Base-by-base conservation (phyloP, 2,888 invertebrate genomes). In the Hyppa rectilinea region DNA sequence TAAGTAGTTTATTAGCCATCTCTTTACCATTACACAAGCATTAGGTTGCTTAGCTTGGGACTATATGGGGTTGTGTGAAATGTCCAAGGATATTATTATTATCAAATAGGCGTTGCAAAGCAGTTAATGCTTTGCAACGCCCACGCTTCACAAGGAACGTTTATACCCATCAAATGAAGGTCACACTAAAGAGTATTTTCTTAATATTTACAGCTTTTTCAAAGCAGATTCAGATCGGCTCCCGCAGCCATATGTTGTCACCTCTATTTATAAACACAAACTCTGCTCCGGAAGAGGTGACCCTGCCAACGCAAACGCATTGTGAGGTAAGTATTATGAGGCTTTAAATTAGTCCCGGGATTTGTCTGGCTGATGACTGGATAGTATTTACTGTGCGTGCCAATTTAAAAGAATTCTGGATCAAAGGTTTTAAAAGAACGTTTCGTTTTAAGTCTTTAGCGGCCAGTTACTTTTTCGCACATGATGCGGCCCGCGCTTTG, bases 181-280 rank as follows among this genome's bases (percentile, higher is more conserved):
- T 34, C 9, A 43, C 31, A 20, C 26, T 45, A 26, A 36, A 38
- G 2, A n/a, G 4, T 3, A 36, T 55, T 17, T 62, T 40, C n/a
- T 1, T 45, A 36, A 50, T 38, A 49, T 68, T 60, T 69, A 10
- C 56, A 76, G 60, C 20, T 26, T 9, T 12, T 5, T 81, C 83
- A 75, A 88, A 86, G 69, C 40, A 78, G n/a, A 68, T 85, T 36
- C 94, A 94, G 84, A 86, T 69, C 0, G 94, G 94, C 0, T 92
- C 94, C 0, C 84, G 88, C 3, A 82, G 89, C 64, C 67, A 84
- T 17, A 91, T 93, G 91, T 78, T 94, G 23, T 94, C 94, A 0
- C 90, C 92, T 0, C 80, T 94, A 6, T 90, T 88, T 65, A 60
- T 93, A 49, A 86, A 80, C 6, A 84, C 86, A 1, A 88, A 87